Conservation (phyloP, 2,113 vertebrate genomes). For the Antigone vipio region DNA sequence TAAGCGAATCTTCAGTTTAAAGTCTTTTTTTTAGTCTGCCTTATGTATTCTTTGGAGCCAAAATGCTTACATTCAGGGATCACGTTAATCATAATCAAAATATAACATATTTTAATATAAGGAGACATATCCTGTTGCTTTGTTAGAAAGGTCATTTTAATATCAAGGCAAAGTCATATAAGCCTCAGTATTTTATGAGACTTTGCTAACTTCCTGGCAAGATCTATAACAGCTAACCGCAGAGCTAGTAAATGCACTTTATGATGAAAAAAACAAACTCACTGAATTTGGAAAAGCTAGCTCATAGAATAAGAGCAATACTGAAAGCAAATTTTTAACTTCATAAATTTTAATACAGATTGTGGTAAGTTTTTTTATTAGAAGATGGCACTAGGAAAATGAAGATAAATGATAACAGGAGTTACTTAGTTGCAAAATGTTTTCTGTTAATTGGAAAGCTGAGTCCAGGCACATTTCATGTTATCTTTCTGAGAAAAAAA, state of each 20-base stretch:
- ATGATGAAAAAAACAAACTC: neutral
- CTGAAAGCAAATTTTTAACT: neutral
- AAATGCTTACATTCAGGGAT: neutral
- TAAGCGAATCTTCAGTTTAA: neutral
- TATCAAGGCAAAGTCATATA: neutral
- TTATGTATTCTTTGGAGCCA: neutral
- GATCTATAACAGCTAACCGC: neutral
- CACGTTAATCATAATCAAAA: neutral
- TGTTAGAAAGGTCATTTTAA: constrained; percentile 13
- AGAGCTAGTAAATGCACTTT: neutral
- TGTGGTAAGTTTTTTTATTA: neutral
- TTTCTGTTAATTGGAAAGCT: neutral
- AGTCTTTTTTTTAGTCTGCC: neutral
- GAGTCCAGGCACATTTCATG: neutral
- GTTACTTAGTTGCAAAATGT: neutral
- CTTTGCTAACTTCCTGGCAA: neutral
- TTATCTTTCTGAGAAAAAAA: neutral
- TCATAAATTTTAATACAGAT: neutral
- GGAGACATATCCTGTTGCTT: neutral
- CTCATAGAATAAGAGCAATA: neutral
- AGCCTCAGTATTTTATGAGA: neutral
- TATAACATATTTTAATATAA: neutral
- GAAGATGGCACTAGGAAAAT: neutral
- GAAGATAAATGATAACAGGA: neutral
- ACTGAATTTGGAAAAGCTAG: neutral